These are phyloP conservation scores for Chloebia gouldiae DNA, from an alignment of 2,113 vertebrate genomes.

Conservation along the genomic window DNA sequence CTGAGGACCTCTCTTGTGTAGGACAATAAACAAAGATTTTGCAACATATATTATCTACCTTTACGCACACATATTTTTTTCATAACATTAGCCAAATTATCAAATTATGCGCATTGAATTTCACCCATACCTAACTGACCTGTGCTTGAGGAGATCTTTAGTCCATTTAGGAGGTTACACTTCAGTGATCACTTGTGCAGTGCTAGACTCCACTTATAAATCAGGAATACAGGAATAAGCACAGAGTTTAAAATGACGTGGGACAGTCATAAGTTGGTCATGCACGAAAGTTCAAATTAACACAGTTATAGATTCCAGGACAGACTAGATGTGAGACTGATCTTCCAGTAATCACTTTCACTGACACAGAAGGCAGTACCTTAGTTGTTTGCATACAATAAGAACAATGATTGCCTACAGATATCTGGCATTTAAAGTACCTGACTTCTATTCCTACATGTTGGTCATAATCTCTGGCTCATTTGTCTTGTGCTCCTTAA, in stretches of 20 bases:
- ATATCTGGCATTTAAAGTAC: not conserved
- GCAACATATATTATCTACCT: not conserved
- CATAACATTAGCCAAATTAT: not conserved
- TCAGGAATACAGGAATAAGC: not conserved
- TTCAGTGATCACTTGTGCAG: not conserved
- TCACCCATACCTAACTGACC: not conserved
- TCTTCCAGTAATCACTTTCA: not conserved
- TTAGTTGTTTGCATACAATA: not conserved
- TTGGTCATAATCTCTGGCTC: not conserved
- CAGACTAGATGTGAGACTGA: not conserved
- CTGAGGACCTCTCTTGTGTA: not conserved
- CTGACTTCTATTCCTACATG: accelerated
- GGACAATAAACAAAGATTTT: not conserved
- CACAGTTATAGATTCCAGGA: not conserved
- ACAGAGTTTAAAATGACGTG: not conserved
- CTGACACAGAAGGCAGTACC: not conserved
- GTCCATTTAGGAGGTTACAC: not conserved
- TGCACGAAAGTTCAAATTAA: not conserved
- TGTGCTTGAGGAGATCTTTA: not conserved
- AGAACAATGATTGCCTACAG: not conserved
- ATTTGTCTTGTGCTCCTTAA: not conserved
- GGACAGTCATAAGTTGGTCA: not conserved
- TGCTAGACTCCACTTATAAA: not conserved
- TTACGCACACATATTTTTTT: not conserved
- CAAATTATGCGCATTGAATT: not conserved